These are phyloP conservation scores for Lutjanus erythropterus DNA, from an alignment of 2,113 vertebrate species.

Conservation along the genomic window DNA sequence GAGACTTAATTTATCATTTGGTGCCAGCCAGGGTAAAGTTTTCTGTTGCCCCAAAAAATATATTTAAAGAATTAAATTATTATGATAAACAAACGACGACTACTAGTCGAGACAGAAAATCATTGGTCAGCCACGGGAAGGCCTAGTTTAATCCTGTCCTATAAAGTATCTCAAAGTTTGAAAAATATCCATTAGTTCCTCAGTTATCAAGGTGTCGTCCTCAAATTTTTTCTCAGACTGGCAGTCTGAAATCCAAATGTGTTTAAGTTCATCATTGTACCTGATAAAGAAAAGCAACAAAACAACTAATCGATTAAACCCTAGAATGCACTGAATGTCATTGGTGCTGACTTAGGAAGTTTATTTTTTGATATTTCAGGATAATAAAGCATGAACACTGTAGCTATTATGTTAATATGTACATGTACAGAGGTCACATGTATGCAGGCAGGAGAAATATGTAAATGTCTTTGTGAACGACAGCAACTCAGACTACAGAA, in stretches of 20 bases:
- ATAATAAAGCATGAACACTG: background rate
- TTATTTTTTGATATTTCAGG: background rate
- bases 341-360: too few species aligned
- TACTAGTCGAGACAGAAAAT: too few species aligned
- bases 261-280: background rate
- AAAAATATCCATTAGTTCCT: background rate
- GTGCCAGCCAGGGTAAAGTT: too few species aligned
- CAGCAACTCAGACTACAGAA: slow-evolving; percentile 32
- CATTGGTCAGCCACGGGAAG: too few species aligned
- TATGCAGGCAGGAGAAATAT: slow-evolving; percentile 9
- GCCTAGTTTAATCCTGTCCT: too few species aligned
- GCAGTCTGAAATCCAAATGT: background rate
- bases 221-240: background rate
- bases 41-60: too few species aligned
- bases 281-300: background rate
- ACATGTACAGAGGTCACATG: slow-evolving; percentile 33
- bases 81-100: too few species aligned
- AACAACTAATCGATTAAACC: background rate
- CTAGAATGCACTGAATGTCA: background rate
- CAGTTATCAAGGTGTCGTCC: background rate
- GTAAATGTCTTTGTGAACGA: slow-evolving; percentile 54
- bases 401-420: background rate
- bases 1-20: too few species aligned
- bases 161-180: too few species aligned
- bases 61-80: too few species aligned